Evolutionary conservation across 2,888 invertebrate genomes (phyloP).

Genomic region (Leptopilina myrica): DNA sequence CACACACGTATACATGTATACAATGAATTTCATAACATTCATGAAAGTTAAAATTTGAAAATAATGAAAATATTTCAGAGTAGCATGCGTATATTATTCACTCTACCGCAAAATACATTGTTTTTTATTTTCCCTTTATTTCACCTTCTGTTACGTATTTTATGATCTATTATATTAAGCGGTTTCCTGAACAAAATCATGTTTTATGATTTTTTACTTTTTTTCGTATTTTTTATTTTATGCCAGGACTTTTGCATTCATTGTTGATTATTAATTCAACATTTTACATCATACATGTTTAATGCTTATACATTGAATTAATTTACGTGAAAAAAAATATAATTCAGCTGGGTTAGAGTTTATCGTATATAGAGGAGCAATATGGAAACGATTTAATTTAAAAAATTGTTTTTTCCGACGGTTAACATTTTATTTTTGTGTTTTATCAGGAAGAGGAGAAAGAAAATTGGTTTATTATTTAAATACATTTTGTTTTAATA

Average conservation of each 20-base stretch:
- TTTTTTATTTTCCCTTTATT: slow-evolving; percentile 1
- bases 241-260: not conserved
- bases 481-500: too few species aligned
- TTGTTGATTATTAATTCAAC: not conserved
- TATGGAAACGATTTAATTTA: not conserved
- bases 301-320: not conserved
- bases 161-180: not conserved
- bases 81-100: not conserved
- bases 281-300: slow-evolving; percentile 10
- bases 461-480: too few species aligned
- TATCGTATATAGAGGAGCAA: not conserved
- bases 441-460: too few species aligned
- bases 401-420: too few species aligned
- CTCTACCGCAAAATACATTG: not conserved
- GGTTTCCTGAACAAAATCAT: not conserved
- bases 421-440: too few species aligned
- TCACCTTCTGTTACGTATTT: not conserved
- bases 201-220: not conserved
- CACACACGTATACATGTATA: not conserved
- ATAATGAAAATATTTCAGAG: not conserved
- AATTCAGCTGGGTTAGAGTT: too few species aligned
- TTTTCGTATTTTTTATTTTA: not conserved
- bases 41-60: not conserved
- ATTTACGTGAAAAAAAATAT: not conserved
- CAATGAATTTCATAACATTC: not conserved